These are phyloP conservation scores for Camponotus vicinus DNA, from an alignment of 1,140 invertebrate genomes.

Conservation along the genomic window DNA sequence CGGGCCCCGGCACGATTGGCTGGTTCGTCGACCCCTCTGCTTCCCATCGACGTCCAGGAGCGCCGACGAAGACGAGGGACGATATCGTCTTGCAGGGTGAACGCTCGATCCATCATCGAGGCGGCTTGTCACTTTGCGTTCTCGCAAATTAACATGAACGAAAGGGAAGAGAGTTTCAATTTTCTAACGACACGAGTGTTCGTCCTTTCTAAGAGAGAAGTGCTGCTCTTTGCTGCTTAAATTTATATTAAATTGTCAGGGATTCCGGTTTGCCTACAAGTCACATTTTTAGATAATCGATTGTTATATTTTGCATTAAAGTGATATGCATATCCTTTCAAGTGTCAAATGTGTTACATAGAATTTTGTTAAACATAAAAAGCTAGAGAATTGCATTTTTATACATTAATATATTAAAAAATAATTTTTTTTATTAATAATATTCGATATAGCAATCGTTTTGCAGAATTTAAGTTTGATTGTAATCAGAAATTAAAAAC, in stretches of 20 bases:
- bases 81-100: background rate
- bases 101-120: constrained; percentile 38
- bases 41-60: constrained; percentile 69
- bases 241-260: background rate
- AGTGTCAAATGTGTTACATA: too few species aligned
- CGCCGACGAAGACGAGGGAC: constrained; percentile 10
- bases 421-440: background rate
- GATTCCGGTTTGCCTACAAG: background rate
- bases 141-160: background rate
- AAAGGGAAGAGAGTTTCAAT: background rate
- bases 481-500: background rate
- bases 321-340: too few species aligned
- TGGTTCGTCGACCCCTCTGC: constrained; percentile 83
- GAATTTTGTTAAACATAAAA: too few species aligned
- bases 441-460: background rate
- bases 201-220: too few species aligned
- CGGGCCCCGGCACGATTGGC: constrained; percentile 81
- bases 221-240: background rate
- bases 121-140: background rate
- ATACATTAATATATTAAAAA: background rate
- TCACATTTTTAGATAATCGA: too few species aligned
- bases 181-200: background rate
- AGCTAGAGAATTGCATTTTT: too few species aligned
- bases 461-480: background rate
- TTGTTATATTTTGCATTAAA: too few species aligned